A percentile compares a stretch with the other conserved stretches of the same genome.
Evolutionary conservation across 2,888 invertebrate species (phyloP).

Genomic region (Trimorus sp.): DNA sequence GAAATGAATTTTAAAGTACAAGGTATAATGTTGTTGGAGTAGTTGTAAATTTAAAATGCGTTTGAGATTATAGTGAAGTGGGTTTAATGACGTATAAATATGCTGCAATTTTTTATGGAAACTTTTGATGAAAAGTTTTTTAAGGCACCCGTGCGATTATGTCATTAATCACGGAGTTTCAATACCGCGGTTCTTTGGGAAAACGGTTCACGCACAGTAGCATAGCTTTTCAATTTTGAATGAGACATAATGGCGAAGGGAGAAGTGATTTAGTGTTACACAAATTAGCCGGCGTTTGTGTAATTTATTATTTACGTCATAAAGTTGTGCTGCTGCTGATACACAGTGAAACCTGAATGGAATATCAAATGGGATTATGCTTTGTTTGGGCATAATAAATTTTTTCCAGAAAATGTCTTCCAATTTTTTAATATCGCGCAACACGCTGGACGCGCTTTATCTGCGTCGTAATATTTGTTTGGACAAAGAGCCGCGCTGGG

Average conservation of each 20-base stretch:
- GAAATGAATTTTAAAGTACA: too few species aligned
- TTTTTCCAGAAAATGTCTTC: not conserved
- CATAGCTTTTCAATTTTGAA: slow-evolving; percentile 49
- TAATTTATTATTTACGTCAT: slow-evolving; percentile 45
- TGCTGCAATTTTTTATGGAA: not conserved
- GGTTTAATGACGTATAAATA: too few species aligned
- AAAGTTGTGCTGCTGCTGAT: slow-evolving; percentile 32
- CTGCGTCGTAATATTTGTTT: too few species aligned
- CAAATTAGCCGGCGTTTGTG: slow-evolving; percentile 46
- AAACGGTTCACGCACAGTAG: slow-evolving; percentile 32
- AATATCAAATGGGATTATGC: slow-evolving; percentile 15
- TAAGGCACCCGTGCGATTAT: slow-evolving; percentile 2
- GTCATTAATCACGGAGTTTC: slow-evolving; percentile 52
- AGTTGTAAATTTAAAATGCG: too few species aligned
- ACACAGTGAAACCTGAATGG: slow-evolving; percentile 7
- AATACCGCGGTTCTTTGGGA: slow-evolving; percentile 26
- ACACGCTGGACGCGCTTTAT: too few species aligned
- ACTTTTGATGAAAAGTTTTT: slow-evolving; percentile 17
- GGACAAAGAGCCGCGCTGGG: too few species aligned
- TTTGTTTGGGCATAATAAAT: slow-evolving; percentile 34
- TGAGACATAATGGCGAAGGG: slow-evolving; percentile 42
- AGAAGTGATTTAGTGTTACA: slow-evolving; percentile 50
- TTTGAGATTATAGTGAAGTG: too few species aligned
- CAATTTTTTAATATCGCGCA: too few species aligned
- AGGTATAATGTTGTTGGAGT: too few species aligned